Evolutionary conservation across 2,888 invertebrate species (phyloP), one percentile per base, ranked within the genome.

Genomic region (Liopterus haemorrhoidalis): DNA sequence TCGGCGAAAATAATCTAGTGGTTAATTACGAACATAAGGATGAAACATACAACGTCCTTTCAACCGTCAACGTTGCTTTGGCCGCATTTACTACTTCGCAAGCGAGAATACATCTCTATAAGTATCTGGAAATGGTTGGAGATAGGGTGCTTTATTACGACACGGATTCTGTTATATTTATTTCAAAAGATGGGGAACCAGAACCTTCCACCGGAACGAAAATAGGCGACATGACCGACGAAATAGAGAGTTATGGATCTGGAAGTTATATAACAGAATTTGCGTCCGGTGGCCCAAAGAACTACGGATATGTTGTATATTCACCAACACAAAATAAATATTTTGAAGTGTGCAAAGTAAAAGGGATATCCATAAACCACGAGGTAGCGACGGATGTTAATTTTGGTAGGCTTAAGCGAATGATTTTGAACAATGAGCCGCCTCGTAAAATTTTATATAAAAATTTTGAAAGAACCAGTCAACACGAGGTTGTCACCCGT

Each of bases 21-120:
- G 46, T 49, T 5, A 52, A 46, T 28, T 53, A 51, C 31, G 22
- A 25, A 11, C 31, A 45, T 25, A 44, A 20, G 8, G 46, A 52
- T 4, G 54, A 53, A 8, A 37, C 45, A 5, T 22, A 20, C 9
- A 40, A 27, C 14, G 32, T 43, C 9, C 30, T 38, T n/a, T 22
- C 45, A 4, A 44, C 37, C 1, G 45, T 52, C 11, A 63, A 59
- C 42, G 49, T 57, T 1, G 52, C 58, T 9, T 55, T 67, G 2
- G 65, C 64, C 0, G 54, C 58, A 1, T 64, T 59, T 32, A 61
- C 60, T 1, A 65, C 51, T n/a, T n/a, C n/a, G n/a, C n/a, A n/a
- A n/a, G n/a, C n/a, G n/a, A n/a, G n/a, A n/a, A n/a, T n/a, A n/a
- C n/a, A n/a, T n/a, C n/a, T n/a, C n/a, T n/a, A n/a, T n/a, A 38